phyloP scores from a whole-genome alignment of 2,888 invertebrate species.

The Cantharis lateralis region DNA sequence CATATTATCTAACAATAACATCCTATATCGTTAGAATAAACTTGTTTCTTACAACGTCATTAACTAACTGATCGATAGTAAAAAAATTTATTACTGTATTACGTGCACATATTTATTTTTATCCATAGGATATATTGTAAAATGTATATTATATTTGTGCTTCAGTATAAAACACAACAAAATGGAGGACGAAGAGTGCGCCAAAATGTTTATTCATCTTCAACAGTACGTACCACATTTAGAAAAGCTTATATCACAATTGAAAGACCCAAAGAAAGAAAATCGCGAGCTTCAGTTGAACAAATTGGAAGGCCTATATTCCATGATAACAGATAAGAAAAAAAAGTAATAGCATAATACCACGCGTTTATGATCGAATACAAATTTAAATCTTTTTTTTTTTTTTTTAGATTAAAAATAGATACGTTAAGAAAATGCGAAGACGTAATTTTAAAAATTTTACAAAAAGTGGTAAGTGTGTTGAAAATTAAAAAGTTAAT shows the following conservation, averaged over 20 bases:
- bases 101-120: neutral
- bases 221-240: constrained; percentile 76
- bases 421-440: constrained; percentile 72
- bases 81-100: too few relatives aligned
- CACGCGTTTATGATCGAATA: neutral
- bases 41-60: neutral
- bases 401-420: constrained; percentile 65
- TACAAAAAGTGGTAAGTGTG: constrained; percentile 66
- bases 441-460: constrained; percentile 68
- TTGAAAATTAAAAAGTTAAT: neutral
- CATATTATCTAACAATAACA: neutral
- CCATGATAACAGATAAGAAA: constrained; percentile 65
- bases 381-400: neutral
- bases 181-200: constrained; percentile 59
- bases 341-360: constrained; percentile 60
- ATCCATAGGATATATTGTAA: neutral
- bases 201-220: constrained; percentile 67
- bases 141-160: neutral
- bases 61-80: neutral
- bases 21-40: neutral
- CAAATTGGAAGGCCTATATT: constrained; percentile 67
- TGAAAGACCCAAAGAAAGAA: constrained; percentile 59
- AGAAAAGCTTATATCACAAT: constrained; percentile 68
- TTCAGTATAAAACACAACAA: constrained; percentile 17
- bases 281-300: constrained; percentile 64